Percentiles rank a stretch among this genome's conserved stretches.
Conservation (phyloP, 2,113 vertebrate genomes). For the Megaptera novaeangliae region DNA sequence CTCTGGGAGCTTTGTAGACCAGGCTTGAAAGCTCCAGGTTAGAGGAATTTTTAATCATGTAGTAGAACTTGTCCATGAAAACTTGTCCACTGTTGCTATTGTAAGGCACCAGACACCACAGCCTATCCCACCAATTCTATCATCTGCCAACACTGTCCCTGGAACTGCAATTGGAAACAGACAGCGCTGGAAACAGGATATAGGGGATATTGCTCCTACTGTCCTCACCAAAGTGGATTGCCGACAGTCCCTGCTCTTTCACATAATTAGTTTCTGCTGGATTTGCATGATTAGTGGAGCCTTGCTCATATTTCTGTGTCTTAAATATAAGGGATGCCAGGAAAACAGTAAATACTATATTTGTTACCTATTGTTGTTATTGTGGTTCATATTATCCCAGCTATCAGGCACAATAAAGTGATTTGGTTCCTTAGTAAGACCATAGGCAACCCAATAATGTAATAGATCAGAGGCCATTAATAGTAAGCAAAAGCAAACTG, state of each 20-base stretch:
- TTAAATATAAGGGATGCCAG: background rate
- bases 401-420: background rate
- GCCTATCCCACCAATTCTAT: background rate
- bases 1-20: background rate
- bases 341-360: background rate
- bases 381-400: background rate
- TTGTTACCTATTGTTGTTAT: background rate
- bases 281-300: background rate
- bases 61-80: background rate
- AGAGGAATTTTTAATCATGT: background rate
- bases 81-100: rapidly evolving
- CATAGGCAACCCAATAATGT: background rate
- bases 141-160: rapidly evolving
- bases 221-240: background rate
- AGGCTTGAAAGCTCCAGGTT: background rate
- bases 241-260: rapidly evolving
- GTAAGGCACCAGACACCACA: rapidly evolving
- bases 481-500: background rate
- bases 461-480: background rate
- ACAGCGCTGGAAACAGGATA: rapidly evolving
- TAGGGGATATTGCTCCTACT: rapidly evolving
- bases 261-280: background rate
- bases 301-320: background rate
- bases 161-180: background rate
- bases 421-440: background rate